phyloP scores from a whole-genome alignment of 2,113 vertebrate species.

The Equus przewalskii region DNA sequence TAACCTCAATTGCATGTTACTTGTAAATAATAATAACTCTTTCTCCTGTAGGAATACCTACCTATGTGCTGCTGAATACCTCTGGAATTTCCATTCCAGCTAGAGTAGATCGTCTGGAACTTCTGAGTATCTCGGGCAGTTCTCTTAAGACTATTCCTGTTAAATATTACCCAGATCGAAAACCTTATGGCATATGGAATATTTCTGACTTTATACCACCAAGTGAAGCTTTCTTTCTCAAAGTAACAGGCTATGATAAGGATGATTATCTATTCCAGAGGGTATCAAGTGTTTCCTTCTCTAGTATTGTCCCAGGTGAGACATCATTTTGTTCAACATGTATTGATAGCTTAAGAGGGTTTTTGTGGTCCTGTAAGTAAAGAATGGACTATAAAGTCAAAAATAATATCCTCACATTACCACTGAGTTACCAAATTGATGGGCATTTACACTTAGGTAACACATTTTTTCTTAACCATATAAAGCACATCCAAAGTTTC shows the following conservation, averaged over 20 bases:
- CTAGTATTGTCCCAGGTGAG: conserved; percentile 95
- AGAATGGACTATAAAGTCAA: background rate
- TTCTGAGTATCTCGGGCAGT: conserved; percentile 92
- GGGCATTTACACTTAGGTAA: background rate
- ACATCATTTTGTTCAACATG: background rate
- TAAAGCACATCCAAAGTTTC: background rate
- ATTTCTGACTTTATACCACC: conserved; percentile 97
- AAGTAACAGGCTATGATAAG: conserved; percentile 94
- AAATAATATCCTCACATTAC: background rate
- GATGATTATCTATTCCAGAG: conserved; percentile 95
- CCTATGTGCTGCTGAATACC: conserved; percentile 96
- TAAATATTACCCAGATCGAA: conserved; percentile 93
- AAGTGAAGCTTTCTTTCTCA: conserved; percentile 96
- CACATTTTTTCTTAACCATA: background rate
- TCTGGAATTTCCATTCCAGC: conserved; percentile 94
- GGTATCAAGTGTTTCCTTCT: conserved; percentile 97
- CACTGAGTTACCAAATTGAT: background rate
- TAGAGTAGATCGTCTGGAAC: conserved; percentile 93
- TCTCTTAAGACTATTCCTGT: conserved; percentile 95
- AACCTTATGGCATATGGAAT: conserved; percentile 96
- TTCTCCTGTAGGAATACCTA: conserved; percentile 93
- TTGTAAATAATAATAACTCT: background rate
- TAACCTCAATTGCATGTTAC: background rate
- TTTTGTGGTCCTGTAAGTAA: background rate
- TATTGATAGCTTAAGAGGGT: background rate